A percentile compares a stretch with the other conserved stretches of the same genome.
phyloP scores from a whole-genome alignment of 2,888 invertebrate species.

The Coelogynopora nodosa region DNA sequence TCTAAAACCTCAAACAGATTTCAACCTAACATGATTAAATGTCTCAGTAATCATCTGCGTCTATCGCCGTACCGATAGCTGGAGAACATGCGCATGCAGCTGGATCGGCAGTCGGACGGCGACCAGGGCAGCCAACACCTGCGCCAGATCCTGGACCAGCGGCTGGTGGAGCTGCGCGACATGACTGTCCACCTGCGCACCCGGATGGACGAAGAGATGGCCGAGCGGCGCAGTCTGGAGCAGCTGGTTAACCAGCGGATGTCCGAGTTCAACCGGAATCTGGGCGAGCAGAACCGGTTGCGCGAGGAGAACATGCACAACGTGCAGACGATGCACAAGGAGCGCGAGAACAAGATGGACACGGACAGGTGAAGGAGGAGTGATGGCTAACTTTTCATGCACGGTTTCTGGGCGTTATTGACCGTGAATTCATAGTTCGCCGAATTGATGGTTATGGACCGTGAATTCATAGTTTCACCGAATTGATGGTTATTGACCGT shows the following conservation, averaged over 20 bases:
- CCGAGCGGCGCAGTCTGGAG: slow-evolving; percentile 55
- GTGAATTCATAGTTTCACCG: no score
- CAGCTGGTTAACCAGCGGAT: slow-evolving; percentile 49
- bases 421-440: background rate
- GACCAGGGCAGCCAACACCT: slow-evolving; percentile 54
- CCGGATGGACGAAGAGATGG: slow-evolving; percentile 56
- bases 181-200: slow-evolving; percentile 52
- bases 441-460: background rate
- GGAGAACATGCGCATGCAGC: slow-evolving; percentile 55
- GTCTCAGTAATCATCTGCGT: background rate
- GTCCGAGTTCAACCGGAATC: slow-evolving; percentile 36
- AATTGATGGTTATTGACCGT: background rate
- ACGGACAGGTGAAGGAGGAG: slow-evolving; percentile 53
- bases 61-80: slow-evolving; percentile 50
- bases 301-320: slow-evolving; percentile 57
- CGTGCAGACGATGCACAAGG: slow-evolving; percentile 56
- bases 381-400: background rate
- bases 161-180: slow-evolving; percentile 57
- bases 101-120: slow-evolving; percentile 52
- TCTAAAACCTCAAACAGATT: no score
- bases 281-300: slow-evolving; percentile 55
- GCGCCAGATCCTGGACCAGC: slow-evolving; percentile 57
- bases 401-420: background rate
- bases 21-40: no score
- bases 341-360: slow-evolving; percentile 56